A percentile compares a stretch with the other conserved stretches of the same genome.
These are phyloP conservation scores for Eulemur mongoz DNA, from an alignment of 2,797 vertebrate species.

Conservation along the genomic window DNA sequence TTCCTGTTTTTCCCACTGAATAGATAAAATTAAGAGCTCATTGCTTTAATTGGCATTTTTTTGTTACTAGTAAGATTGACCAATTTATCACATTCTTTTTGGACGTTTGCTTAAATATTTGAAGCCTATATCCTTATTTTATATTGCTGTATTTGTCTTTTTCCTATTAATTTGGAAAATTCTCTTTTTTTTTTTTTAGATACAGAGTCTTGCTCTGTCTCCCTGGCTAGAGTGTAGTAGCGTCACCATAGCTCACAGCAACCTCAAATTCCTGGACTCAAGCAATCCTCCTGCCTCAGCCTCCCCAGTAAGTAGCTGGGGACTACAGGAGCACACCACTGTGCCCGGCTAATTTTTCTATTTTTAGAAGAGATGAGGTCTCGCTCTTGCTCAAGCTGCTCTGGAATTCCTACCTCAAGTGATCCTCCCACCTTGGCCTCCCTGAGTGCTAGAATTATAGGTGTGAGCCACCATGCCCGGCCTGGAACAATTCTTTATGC, in stretches of 20 bases:
- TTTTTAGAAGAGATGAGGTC: background rate
- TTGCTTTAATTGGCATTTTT: background rate
- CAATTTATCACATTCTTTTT: background rate
- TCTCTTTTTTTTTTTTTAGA: no score
- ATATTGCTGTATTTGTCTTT: background rate
- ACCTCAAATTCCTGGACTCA: background rate
- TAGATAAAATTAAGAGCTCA: background rate
- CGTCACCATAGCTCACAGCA: background rate
- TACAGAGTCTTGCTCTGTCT: no score
- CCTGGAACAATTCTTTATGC: background rate
- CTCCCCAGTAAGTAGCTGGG: background rate
- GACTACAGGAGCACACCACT: background rate
- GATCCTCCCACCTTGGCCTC: background rate
- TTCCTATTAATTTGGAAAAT: constrained; percentile 14
- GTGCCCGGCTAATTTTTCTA: background rate
- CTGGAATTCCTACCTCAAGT: background rate
- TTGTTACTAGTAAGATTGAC: background rate
- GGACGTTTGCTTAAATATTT: constrained; percentile 22
- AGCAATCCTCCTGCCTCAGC: background rate
- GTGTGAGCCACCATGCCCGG: background rate
- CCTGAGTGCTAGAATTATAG: background rate
- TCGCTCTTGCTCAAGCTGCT: background rate
- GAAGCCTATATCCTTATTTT: background rate
- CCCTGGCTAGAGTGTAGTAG: no score
- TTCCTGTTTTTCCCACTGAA: background rate